phyloP scores from a whole-genome alignment of 2,797 vertebrate species.

The Scleropages formosus region DNA sequence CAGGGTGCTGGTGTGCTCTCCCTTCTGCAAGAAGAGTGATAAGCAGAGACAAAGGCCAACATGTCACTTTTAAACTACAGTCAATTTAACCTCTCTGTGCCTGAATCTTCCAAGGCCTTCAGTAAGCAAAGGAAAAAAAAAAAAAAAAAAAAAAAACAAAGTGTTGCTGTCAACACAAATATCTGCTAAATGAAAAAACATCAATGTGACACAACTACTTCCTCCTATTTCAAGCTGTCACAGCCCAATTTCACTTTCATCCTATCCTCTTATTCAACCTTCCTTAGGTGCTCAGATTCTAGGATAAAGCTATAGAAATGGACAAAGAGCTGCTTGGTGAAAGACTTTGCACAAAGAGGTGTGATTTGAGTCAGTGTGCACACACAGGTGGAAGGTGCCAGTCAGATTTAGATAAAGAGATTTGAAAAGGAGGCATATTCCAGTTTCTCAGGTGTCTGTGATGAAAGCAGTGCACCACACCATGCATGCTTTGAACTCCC shows the following conservation, averaged over 20 bases:
- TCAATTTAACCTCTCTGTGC: slow-evolving; percentile 46
- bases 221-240: too few relatives aligned
- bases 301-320: too few relatives aligned
- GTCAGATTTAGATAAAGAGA: slow-evolving; percentile 30
- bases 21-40: slow-evolving; percentile 70
- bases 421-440: neutral
- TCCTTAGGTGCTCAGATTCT: too few relatives aligned
- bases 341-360: too few relatives aligned
- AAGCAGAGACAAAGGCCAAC: neutral
- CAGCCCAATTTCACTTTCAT: too few relatives aligned
- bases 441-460: neutral
- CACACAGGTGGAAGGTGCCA: slow-evolving; percentile 25
- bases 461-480: too few relatives aligned
- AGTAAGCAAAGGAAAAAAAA: slow-evolving; percentile 37
- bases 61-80: slow-evolving; percentile 40
- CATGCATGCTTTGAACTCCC: neutral
- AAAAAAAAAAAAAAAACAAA: slow-evolving; percentile 43
- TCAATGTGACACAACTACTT: too few relatives aligned
- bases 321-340: too few relatives aligned
- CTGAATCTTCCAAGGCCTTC: slow-evolving; percentile 35
- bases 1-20: slow-evolving; percentile 68
- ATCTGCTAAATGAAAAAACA: slow-evolving; percentile 34
- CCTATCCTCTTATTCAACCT: too few relatives aligned
- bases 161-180: slow-evolving; percentile 25
- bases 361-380: too few relatives aligned